phyloP scores from a whole-genome alignment of 2,113 vertebrate genomes.

The Sceloporus tristichus region DNA sequence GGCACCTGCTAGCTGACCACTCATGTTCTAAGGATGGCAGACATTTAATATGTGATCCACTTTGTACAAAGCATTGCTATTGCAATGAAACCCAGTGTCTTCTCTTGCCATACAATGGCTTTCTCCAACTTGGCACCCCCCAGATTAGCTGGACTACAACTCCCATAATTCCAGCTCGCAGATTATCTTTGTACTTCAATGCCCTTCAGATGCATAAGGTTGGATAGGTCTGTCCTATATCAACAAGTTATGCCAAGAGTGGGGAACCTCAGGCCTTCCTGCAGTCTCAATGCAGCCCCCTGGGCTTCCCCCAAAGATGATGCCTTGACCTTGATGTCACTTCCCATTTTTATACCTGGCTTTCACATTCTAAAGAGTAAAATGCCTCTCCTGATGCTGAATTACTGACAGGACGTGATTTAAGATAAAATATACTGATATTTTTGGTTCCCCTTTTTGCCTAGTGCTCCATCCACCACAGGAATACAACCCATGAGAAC shows the following conservation, averaged over 20 bases:
- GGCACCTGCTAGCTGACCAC: background rate
- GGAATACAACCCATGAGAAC: no score
- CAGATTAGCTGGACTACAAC: background rate
- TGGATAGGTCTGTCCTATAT: background rate
- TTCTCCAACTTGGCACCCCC: background rate
- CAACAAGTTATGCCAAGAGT: background rate
- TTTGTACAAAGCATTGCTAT: background rate
- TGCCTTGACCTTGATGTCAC: no score
- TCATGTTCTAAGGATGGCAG: background rate
- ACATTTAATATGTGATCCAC: background rate
- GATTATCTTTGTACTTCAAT: background rate
- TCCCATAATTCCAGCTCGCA: background rate
- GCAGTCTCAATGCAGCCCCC: no score
- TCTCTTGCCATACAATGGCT: background rate
- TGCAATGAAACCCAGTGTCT: no score
- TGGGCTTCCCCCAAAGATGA: no score
- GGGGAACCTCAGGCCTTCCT: background rate
- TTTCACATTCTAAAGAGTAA: no score
- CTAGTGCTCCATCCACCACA: no score
- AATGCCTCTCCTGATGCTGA: no score
- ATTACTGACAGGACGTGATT: no score
- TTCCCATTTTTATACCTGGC: no score
- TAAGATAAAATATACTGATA: no score
- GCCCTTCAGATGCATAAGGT: background rate
- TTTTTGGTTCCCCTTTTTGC: no score